phyloP scores from a whole-genome alignment of 1,140 invertebrate genomes.

The Contarinia nasturtii region DNA sequence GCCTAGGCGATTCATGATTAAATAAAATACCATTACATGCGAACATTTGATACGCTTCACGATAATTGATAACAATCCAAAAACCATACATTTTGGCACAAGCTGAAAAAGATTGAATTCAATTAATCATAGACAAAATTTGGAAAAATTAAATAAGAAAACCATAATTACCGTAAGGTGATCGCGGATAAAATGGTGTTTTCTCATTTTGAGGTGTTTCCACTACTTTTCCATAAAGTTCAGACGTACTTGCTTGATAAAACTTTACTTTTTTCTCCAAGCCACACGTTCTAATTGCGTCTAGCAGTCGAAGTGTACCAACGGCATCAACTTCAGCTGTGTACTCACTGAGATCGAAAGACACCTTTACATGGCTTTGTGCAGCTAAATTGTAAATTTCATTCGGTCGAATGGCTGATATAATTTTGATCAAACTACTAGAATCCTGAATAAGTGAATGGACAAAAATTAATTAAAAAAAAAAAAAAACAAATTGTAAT shows the following conservation, averaged over 20 bases:
- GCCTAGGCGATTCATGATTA: constrained; percentile 95
- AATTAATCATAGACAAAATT: not conserved
- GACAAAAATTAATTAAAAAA: not conserved
- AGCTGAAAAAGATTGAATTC: constrained; percentile 35
- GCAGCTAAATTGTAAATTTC: constrained; percentile 99
- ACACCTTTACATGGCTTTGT: constrained; percentile 97
- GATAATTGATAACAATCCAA: constrained; percentile 97
- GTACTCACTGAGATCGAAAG: constrained; percentile 95
- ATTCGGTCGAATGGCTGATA: constrained; percentile 63
- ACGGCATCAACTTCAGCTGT: constrained; percentile 97
- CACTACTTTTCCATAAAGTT: constrained; percentile 93
- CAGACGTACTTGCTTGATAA: constrained; percentile 97
- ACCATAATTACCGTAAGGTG: constrained; percentile 79
- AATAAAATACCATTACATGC: constrained; percentile 98
- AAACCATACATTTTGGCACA: constrained; percentile 97
- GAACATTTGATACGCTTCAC: constrained; percentile 95
- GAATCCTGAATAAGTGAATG: constrained; percentile 44
- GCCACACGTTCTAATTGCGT: constrained; percentile 86
- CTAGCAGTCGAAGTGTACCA: constrained; percentile 85
- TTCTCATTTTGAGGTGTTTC: constrained; percentile 95
- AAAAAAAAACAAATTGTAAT: not conserved
- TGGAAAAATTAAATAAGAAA: not conserved
- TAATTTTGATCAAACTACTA: constrained; percentile 91
- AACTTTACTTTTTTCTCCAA: constrained; percentile 73
- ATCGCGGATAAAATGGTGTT: constrained; percentile 96